Evolutionary conservation across 2,888 invertebrate genomes (phyloP), one percentile per base, ranked within the genome.

Genomic region (Platycheirus albimanus): DNA sequence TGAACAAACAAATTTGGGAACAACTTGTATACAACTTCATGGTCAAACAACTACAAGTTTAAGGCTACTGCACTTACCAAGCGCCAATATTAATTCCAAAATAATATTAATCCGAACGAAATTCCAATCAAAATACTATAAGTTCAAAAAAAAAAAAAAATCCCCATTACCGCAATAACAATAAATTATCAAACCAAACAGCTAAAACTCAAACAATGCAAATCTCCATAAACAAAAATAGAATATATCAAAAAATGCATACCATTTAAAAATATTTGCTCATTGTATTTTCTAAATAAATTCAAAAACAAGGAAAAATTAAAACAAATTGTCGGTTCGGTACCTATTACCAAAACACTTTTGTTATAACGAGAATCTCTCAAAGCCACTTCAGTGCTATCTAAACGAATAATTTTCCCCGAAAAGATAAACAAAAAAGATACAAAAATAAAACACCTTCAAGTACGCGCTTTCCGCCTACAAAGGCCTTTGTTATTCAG

Each of bases 361-460:
- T 30, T 20, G 5, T 71, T 63, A 41, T n/a, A 13, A 41, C 24
- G 41, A 19, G 41, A 58, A 41, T 58, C 24, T n/a, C 56, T 17
- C 38, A 67, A 36, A 51, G 41, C 24, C 52, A 17, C 70, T 76
- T 54, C n/a, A 30, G 24, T 6, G 17, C 36, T 51, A 58, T 71
- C 49, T 64, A 28, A 2, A 19, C 36, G 13, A 52, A 61, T 66
- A n/a, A n/a, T 54, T 49, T 33, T 24, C 15, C n/a, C 17, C 45
- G 58, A 24, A 51, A 51, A 56, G 41, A 58, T 71, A 51, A 66
- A 67, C 51, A 67, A 43, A 52, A 15, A 43, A n/a, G n/a, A n/a
- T n/a, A 43, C 17, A 43, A 15, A n/a, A 64, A 56, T 33, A 69
- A 43, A 47, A 61, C 17, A 4, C 36, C 17, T 63, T 49, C 11